phyloP scores from a whole-genome alignment of 2,888 invertebrate species.

The Rhopalosiphum nymphaeae region DNA sequence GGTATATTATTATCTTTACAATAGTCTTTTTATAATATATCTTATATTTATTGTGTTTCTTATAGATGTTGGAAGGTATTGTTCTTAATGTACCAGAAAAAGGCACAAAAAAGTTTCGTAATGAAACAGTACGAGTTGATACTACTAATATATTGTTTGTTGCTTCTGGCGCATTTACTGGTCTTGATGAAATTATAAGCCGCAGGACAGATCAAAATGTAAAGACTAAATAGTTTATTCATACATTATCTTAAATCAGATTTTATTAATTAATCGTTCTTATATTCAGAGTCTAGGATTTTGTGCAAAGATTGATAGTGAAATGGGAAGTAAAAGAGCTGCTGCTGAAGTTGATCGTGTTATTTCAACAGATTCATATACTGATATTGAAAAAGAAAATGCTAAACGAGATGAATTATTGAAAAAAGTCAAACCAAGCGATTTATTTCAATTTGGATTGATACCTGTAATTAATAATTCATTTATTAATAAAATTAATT shows the following conservation, averaged over 20 bases:
- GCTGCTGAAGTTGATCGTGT: conserved; percentile 75
- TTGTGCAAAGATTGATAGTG: conserved; percentile 83
- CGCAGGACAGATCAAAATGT: conserved; percentile 86
- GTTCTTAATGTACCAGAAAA: conserved; percentile 97
- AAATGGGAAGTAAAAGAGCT: conserved; percentile 88
- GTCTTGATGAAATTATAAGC: conserved; percentile 90
- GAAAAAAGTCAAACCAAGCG: conserved; percentile 90
- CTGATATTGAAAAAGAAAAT: conserved; percentile 85
- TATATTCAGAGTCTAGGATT: conserved; percentile 86
- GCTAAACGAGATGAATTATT: conserved; percentile 86
- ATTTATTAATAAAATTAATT: conserved; percentile 37
- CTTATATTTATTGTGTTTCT: background rate
- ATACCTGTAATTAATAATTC: conserved; percentile 78
- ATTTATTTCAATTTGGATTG: conserved; percentile 98
- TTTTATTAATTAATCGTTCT: background rate
- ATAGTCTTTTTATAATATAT: background rate
- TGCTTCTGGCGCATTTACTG: conserved; percentile 98
- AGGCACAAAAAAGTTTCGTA: conserved; percentile 91
- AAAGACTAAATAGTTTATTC: conserved; percentile 61
- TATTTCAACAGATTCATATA: conserved; percentile 76
- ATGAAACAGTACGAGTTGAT: conserved; percentile 96
- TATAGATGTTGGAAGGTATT: conserved; percentile 95
- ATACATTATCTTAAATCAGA: background rate
- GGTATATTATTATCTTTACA: background rate
- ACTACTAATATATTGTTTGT: conserved; percentile 99